These are phyloP conservation scores for Loriculus beryllinus DNA, from an alignment of 2,797 vertebrate species.

Conservation along the genomic window DNA sequence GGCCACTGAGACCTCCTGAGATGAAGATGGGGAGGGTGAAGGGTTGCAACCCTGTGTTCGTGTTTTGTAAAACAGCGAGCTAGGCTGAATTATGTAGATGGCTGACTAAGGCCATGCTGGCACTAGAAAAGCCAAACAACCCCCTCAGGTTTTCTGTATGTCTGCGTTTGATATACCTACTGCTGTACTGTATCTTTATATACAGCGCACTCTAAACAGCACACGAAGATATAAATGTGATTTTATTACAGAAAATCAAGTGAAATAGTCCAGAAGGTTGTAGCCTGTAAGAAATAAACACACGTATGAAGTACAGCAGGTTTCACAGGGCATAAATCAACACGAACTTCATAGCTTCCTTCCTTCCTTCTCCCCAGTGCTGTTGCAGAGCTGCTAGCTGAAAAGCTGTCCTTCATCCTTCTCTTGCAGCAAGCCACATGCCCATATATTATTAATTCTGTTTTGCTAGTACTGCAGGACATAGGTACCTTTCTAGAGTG, in stretches of 20 bases:
- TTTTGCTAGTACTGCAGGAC: background rate
- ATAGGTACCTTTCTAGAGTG: background rate
- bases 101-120: background rate
- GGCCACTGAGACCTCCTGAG: background rate
- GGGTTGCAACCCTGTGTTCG: background rate
- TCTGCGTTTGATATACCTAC: background rate
- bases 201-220: background rate
- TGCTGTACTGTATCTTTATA: background rate
- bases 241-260: slow-evolving; percentile 28
- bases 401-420: slow-evolving; percentile 32
- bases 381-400: background rate
- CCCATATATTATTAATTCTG: slow-evolving; percentile 11
- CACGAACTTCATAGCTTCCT: background rate
- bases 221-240: background rate
- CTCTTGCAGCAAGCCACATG: background rate
- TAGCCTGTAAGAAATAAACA: slow-evolving; percentile 13
- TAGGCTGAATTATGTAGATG: background rate
- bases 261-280: slow-evolving; percentile 18
- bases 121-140: background rate
- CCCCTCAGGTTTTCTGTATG: background rate
- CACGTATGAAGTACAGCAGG: background rate
- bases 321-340: slow-evolving; percentile 22
- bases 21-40: background rate
- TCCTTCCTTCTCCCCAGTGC: background rate
- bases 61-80: background rate